Conservation (phyloP, 2,797 vertebrate species). For the Sebastes hubbsi region DNA sequence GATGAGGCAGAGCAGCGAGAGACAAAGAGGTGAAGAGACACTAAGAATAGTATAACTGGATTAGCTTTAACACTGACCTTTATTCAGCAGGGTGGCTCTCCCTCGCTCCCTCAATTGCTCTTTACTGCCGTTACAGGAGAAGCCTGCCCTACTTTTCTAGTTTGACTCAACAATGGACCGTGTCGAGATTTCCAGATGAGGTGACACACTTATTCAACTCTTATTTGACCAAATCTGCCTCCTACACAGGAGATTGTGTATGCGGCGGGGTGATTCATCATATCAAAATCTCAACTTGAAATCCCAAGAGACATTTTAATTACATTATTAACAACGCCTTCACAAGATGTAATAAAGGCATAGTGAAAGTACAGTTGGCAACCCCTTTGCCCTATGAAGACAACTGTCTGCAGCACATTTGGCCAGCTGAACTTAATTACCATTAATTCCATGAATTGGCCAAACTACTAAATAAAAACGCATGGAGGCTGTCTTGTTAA, state of each 20-base stretch:
- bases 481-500: neutral
- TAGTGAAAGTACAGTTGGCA: neutral
- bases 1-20: conserved; percentile 16
- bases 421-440: conserved; percentile 4
- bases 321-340: neutral
- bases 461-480: conserved; percentile 1
- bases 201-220: neutral
- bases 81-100: conserved; percentile 45
- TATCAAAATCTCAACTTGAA: neutral
- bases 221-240: neutral
- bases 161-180: neutral
- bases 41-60: conserved; percentile 74
- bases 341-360: neutral
- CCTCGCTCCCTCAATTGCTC: conserved; percentile 31
- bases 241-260: neutral
- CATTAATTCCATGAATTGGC: neutral
- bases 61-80: conserved; percentile 68
- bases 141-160: conserved; percentile 44
- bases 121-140: conserved; percentile 34
- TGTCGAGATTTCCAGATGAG: neutral
- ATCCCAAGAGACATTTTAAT: neutral
- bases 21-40: conserved; percentile 61
- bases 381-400: neutral
- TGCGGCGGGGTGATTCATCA: neutral
- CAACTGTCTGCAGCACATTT: neutral